Evolutionary conservation across 2,888 invertebrate genomes (phyloP).

Genomic region (Apeira syringaria): DNA sequence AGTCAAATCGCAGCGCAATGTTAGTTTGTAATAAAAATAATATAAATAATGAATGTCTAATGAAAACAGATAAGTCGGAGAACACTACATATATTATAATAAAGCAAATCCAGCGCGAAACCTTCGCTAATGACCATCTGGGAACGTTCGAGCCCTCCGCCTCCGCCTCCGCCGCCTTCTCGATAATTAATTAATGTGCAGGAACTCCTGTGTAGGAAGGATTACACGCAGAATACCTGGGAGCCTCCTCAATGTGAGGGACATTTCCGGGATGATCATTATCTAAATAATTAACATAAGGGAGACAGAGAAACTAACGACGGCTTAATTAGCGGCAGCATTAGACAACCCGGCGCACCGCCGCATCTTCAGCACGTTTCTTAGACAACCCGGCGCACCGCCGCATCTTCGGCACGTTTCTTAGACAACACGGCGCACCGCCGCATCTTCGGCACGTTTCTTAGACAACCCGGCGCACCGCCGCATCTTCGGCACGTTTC

Average conservation of each 20-base stretch:
- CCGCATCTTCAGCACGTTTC: slow-evolving; percentile 48
- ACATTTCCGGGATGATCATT: slow-evolving; percentile 34
- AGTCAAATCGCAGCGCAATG: too few species aligned
- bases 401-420: slow-evolving; percentile 49
- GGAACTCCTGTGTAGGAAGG: slow-evolving; percentile 34
- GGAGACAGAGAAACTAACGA: slow-evolving; percentile 30
- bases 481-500: slow-evolving; percentile 49
- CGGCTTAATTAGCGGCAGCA: slow-evolving; percentile 40
- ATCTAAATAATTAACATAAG: slow-evolving; percentile 37
- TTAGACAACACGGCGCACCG: slow-evolving; percentile 36
- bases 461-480: slow-evolving; percentile 36
- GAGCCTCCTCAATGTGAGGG: slow-evolving; percentile 25
- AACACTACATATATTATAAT: slow-evolving; percentile 1
- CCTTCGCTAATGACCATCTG: slow-evolving; percentile 22
- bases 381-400: slow-evolving; percentile 36
- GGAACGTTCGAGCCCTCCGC: slow-evolving; percentile 24
- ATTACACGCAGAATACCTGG: slow-evolving; percentile 36
- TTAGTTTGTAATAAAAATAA: too few species aligned
- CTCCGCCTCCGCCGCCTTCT: slow-evolving; percentile 29
- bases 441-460: slow-evolving; percentile 49
- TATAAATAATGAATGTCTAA: too few species aligned
- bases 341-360: slow-evolving; percentile 37
- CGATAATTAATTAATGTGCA: slow-evolving; percentile 38
- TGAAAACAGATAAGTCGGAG: too few species aligned
- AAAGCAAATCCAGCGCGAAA: slow-evolving; percentile 10